These are phyloP conservation scores for Alitta virens DNA, from an alignment of 2,888 invertebrate species.

Conservation along the genomic window DNA sequence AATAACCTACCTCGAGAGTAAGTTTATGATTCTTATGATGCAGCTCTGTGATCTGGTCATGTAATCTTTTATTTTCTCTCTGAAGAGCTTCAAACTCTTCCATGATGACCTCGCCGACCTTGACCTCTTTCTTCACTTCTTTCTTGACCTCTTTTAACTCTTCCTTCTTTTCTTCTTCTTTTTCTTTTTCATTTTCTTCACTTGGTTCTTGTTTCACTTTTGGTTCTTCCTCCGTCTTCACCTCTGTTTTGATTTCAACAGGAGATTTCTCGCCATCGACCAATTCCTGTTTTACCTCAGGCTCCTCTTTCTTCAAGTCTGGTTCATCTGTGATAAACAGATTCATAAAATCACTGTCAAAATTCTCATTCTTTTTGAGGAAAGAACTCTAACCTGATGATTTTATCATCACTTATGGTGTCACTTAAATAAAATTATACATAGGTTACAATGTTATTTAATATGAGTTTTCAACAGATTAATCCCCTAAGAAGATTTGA, in stretches of 20 bases:
- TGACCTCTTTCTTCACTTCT: constrained; percentile 13
- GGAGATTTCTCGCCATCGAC: constrained; percentile 25
- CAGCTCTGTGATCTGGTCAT: constrained; percentile 82
- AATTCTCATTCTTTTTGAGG: too few species aligned
- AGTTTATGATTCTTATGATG: constrained; percentile 92
- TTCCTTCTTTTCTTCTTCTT: constrained; percentile 5
- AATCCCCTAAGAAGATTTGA: too few species aligned
- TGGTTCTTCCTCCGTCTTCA: constrained; percentile 22
- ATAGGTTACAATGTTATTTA: too few species aligned
- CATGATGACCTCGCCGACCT: constrained; percentile 66
- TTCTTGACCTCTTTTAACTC: not conserved
- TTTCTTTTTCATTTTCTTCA: constrained; percentile 4
- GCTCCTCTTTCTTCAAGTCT: constrained; percentile 48
- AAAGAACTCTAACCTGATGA: too few species aligned
- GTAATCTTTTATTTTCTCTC: constrained; percentile 86
- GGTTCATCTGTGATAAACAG: constrained; percentile 6
- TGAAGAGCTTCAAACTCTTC: constrained; percentile 85
- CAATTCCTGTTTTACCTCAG: constrained; percentile 67
- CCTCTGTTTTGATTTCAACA: constrained; percentile 26
- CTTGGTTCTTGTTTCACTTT: constrained; percentile 9
- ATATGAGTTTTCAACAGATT: too few species aligned
- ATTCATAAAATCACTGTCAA: too few species aligned
- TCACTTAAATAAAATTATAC: too few species aligned
- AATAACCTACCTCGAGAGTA: constrained; percentile 71
- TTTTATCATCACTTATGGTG: too few species aligned